Evolutionary conservation across 53 echinoderm and acorn worm species (phyloP).

Genomic region (Astropecten irregularis): DNA sequence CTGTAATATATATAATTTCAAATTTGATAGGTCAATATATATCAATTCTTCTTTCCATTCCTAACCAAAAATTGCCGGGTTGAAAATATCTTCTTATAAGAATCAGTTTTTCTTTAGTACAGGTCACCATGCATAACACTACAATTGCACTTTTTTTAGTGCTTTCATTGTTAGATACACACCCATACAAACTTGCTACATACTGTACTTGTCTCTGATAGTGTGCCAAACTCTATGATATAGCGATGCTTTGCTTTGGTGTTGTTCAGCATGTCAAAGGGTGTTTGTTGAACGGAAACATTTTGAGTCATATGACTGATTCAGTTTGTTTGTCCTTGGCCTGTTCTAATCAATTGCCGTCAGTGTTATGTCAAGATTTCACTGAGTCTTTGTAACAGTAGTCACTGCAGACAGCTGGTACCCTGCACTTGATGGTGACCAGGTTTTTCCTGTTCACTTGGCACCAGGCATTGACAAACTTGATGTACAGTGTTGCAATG

Average conservation of each 20-base stretch:
- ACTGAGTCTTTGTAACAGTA: not conserved
- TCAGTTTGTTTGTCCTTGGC: constrained; percentile 32
- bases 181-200: no score
- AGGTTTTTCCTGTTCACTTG: constrained; percentile 36
- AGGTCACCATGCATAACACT: no score
- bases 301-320: constrained; percentile 35
- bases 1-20: no score
- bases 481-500: not conserved
- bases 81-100: no score
- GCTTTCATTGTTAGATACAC: no score
- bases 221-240: constrained; percentile 3
- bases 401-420: not conserved
- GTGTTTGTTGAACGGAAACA: not conserved
- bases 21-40: no score
- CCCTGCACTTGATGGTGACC: not conserved
- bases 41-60: no score
- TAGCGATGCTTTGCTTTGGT: not conserved
- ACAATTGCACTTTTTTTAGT: no score
- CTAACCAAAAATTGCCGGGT: no score
- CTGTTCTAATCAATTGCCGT: not conserved
- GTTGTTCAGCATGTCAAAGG: not conserved
- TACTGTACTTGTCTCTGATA: no score
- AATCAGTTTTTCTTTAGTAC: no score
- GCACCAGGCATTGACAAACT: constrained; percentile 2
- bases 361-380: no score